These are phyloP conservation scores for Coreius guichenoti DNA, from an alignment of 2,797 vertebrate genomes.

Conservation along the genomic window DNA sequence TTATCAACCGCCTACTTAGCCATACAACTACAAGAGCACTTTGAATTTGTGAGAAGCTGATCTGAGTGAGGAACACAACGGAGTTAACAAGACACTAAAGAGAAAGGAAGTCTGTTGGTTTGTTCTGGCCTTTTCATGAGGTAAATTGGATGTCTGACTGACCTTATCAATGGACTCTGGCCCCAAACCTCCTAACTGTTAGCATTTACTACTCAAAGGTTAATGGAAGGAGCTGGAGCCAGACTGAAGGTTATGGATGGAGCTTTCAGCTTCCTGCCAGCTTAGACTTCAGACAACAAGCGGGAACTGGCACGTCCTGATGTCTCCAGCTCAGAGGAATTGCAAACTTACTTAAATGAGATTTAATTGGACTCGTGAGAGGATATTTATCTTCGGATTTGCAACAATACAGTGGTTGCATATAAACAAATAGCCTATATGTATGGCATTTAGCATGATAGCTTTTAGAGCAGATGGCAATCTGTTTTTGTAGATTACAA, in stretches of 20 bases:
- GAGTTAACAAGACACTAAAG: conserved; percentile 23
- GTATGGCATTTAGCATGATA: not conserved
- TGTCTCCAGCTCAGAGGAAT: conserved; percentile 6
- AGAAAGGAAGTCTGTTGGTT: conserved; percentile 12
- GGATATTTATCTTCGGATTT: not conserved
- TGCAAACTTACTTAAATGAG: conserved; percentile 13
- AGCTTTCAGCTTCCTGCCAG: conserved; percentile 33
- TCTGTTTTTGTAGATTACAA: conserved; percentile 2
- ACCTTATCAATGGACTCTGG: conserved; percentile 71
- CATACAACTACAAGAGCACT: not conserved
- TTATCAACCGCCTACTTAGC: not conserved
- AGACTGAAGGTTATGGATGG: conserved; percentile 71
- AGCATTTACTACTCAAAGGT: conserved; percentile 80
- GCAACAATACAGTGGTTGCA: not conserved
- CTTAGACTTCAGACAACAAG: conserved; percentile 30
- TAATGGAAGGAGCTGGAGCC: conserved; percentile 67
- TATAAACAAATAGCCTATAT: not conserved
- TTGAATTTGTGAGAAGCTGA: not conserved
- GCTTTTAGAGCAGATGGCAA: not conserved
- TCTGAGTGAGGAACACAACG: conserved; percentile 2
- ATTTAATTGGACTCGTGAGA: conserved; percentile 8
- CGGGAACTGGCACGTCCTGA: not conserved
- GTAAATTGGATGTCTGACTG: conserved; percentile 66
- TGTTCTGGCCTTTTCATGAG: conserved; percentile 64
- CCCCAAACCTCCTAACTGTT: conserved; percentile 63